These are phyloP conservation scores for Peribatodes rhomboidaria DNA, from an alignment of 2,888 invertebrate genomes.

Conservation along the genomic window DNA sequence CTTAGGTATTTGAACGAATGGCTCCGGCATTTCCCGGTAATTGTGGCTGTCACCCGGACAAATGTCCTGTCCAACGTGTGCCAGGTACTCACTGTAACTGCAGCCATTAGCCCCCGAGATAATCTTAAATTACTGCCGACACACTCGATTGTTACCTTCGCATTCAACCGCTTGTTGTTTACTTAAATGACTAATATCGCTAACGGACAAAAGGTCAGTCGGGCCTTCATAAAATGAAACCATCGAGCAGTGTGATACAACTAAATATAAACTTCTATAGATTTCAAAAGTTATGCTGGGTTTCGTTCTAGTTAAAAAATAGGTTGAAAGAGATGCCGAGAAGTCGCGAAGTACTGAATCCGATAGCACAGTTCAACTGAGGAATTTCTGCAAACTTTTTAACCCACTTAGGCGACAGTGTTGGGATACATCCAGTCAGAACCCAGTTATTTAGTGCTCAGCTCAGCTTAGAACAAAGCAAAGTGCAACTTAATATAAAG, in stretches of 20 bases:
- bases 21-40: conserved; percentile 75
- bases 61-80: conserved; percentile 75
- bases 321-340: conserved; percentile 24
- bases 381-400: conserved; percentile 44
- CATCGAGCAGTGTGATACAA: not conserved
- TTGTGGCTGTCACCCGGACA: conserved; percentile 81
- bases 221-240: conserved; percentile 1
- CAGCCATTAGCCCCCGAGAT: conserved; percentile 74
- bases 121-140: conserved; percentile 71
- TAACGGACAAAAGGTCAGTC: conserved; percentile 20
- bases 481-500: conserved; percentile 76
- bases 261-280: conserved; percentile 5
- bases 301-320: conserved; percentile 31
- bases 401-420: conserved; percentile 42
- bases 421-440: conserved; percentile 53
- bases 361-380: conserved; percentile 35
- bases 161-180: conserved; percentile 34
- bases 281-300: conserved; percentile 3
- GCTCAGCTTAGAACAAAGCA: conserved; percentile 66
- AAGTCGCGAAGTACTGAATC: conserved; percentile 30
- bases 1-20: conserved; percentile 71
- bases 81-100: conserved; percentile 78
- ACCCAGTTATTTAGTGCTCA: conserved; percentile 61
- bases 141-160: conserved; percentile 58
- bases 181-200: conserved; percentile 20